Evolutionary conservation across 2,113 vertebrate genomes (phyloP).

Genomic region (Stictonetta naevosa): DNA sequence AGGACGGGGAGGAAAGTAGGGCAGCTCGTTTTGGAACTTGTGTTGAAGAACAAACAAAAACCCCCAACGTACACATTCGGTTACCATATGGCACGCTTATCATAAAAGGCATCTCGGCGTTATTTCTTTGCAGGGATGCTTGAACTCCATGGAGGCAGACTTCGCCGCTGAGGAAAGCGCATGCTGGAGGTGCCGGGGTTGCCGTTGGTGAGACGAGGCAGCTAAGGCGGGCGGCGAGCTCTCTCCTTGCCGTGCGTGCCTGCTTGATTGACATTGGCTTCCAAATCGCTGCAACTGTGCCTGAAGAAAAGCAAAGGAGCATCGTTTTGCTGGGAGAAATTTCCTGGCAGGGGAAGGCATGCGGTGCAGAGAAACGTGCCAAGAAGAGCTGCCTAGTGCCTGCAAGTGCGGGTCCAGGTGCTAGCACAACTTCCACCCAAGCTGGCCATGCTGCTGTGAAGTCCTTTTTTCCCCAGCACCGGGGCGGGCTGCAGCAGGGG

Average conservation of each 20-base stretch:
- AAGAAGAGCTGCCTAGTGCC: neutral
- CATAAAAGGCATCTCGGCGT: neutral
- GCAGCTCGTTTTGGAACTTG: slow-evolving; percentile 61
- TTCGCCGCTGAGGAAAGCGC: neutral
- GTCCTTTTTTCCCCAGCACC: neutral
- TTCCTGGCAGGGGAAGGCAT: neutral
- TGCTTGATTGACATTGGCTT: neutral
- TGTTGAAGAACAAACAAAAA: slow-evolving; percentile 52
- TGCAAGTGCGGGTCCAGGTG: slow-evolving; percentile 9
- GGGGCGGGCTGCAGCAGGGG: neutral
- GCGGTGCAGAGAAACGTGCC: neutral
- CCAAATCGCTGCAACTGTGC: neutral
- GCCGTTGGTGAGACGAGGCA: neutral
- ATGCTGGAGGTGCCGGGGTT: neutral
- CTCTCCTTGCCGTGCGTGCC: neutral
- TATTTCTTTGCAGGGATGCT: slow-evolving; percentile 39
- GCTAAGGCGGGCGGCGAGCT: neutral
- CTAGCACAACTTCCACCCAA: neutral
- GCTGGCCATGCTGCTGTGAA: slow-evolving; percentile 24
- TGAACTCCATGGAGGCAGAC: neutral
- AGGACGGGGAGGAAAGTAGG: neutral
- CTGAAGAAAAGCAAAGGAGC: neutral
- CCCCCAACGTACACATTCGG: slow-evolving; percentile 50
- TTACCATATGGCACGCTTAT: slow-evolving; percentile 55
- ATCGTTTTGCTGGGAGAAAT: neutral